Evolutionary conservation across 1,140 invertebrate species (phyloP).

Genomic region (Leptinotarsa undecemlineata): DNA sequence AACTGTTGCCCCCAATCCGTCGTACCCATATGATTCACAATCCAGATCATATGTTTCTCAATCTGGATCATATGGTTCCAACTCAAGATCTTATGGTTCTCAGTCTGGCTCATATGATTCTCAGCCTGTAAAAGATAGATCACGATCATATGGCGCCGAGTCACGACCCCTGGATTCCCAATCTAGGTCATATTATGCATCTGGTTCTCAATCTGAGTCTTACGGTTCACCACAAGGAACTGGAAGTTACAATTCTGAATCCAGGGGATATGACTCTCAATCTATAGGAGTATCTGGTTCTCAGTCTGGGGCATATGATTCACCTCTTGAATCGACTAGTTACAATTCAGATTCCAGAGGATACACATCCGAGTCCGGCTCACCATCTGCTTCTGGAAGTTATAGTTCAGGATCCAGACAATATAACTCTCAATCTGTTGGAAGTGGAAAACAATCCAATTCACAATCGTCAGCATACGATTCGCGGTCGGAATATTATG

Average conservation of each 20-base stretch:
- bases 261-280: not conserved
- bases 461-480: not conserved
- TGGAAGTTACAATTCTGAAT: not conserved
- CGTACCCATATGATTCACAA: not conserved
- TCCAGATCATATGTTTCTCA: not conserved
- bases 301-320: not conserved
- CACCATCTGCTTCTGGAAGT: not conserved
- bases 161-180: slow-evolving; percentile 9
- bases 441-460: not conserved
- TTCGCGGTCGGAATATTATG: not conserved
- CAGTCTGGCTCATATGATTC: not conserved
- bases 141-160: slow-evolving; percentile 23
- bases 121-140: not conserved
- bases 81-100: slow-evolving; percentile 20
- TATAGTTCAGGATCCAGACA: not conserved
- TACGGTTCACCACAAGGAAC: not conserved
- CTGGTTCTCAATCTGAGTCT: slow-evolving; percentile 9
- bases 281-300: not conserved
- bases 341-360: slow-evolving; percentile 1
- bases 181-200: not conserved
- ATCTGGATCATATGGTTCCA: slow-evolving; percentile 26
- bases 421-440: slow-evolving; percentile 10
- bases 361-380: not conserved
- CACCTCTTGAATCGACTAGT: not conserved
- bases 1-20: not conserved